A percentile compares a stretch with the other conserved stretches of the same genome.
These are phyloP conservation scores for Cyanoramphus novaezelandiae DNA, from an alignment of 2,113 vertebrate genomes.

Conservation along the genomic window DNA sequence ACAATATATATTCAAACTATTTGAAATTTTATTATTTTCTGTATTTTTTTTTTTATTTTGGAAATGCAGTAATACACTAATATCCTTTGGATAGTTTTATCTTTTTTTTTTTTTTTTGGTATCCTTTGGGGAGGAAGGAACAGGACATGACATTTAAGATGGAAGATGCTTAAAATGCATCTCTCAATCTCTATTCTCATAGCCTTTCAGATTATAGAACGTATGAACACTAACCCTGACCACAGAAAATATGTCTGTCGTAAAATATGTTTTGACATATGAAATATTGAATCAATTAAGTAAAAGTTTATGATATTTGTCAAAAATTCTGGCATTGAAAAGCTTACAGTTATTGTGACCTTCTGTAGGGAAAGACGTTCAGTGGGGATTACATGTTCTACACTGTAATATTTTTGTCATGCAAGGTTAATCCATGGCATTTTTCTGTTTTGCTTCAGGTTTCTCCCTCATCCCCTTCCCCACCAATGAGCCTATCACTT, in stretches of 20 bases:
- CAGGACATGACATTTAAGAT: not conserved
- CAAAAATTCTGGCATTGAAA: slow-evolving; percentile 58
- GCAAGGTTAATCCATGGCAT: not conserved
- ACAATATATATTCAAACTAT: not conserved
- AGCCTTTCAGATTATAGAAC: not conserved
- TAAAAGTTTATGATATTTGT: slow-evolving; percentile 44
- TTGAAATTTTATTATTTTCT: not conserved
- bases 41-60: not conserved
- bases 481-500: not conserved
- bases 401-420: not conserved
- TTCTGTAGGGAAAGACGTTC: slow-evolving; percentile 39
- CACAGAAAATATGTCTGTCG: not conserved
- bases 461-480: not conserved
- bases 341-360: slow-evolving; percentile 46
- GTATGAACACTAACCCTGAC: not conserved
- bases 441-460: not conserved
- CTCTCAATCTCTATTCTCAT: not conserved
- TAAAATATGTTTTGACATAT: slow-evolving; percentile 10
- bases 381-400: slow-evolving; percentile 27
- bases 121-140: not conserved
- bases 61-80: not conserved
- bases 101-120: not conserved
- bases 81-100: not conserved
- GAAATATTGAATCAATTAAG: slow-evolving; percentile 22
- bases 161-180: not conserved